Conservation (phyloP, 2,888 invertebrate species). For the Xylota segnis region DNA sequence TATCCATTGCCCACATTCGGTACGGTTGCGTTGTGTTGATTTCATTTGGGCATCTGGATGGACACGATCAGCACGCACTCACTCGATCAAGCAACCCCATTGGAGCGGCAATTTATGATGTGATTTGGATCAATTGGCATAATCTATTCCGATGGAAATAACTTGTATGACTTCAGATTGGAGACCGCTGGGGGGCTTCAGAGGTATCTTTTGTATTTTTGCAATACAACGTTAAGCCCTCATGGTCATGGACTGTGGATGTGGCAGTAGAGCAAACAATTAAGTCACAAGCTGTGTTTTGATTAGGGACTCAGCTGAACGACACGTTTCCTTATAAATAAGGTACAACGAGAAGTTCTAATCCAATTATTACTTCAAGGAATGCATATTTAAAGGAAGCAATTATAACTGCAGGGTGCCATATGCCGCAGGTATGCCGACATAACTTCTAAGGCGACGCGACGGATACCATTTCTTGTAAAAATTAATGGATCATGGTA, state of each 20-base stretch:
- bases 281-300: too few relatives aligned
- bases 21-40: constrained; percentile 67
- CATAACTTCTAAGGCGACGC: too few relatives aligned
- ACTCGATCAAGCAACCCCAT: constrained; percentile 56
- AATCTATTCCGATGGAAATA: constrained; percentile 66
- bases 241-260: constrained; percentile 2
- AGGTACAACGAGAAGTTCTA: too few relatives aligned
- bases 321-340: too few relatives aligned
- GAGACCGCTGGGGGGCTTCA: not conserved
- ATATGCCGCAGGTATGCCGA: too few relatives aligned
- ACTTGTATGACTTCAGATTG: constrained; percentile 17
- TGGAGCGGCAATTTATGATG: constrained; percentile 69
- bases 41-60: constrained; percentile 73
- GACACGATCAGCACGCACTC: constrained; percentile 71
- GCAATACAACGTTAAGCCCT: constrained; percentile 8
- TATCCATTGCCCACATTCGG: constrained; percentile 45
- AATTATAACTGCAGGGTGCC: too few relatives aligned
- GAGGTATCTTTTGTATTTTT: not conserved
- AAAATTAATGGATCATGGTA: too few relatives aligned
- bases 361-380: too few relatives aligned
- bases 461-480: too few relatives aligned
- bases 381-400: too few relatives aligned
- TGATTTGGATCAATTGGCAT: constrained; percentile 73
- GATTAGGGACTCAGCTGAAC: too few relatives aligned
- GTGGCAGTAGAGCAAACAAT: too few relatives aligned